Percentiles rank a stretch among this genome's conserved stretches.
Conservation (phyloP, 2,888 invertebrate genomes). For the Uropetala carovei region DNA sequence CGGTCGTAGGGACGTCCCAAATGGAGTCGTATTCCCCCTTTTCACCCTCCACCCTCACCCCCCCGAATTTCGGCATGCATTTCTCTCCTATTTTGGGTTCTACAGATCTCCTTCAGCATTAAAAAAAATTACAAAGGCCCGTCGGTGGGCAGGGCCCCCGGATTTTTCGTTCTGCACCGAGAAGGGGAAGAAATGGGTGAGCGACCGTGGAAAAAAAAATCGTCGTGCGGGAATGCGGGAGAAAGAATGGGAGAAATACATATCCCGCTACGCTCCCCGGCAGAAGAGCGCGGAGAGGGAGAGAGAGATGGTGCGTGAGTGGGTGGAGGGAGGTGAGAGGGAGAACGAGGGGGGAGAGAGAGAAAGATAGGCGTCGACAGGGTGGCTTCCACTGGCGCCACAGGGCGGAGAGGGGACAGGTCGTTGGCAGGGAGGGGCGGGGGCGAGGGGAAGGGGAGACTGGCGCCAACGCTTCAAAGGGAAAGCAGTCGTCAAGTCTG, state of each 20-base stretch:
- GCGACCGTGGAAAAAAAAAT: neutral
- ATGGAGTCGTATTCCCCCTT: too few relatives aligned
- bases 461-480: conserved; percentile 62
- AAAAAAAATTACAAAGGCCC: too few relatives aligned
- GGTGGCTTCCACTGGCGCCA: conserved; percentile 56
- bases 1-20: too few relatives aligned
- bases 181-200: too few relatives aligned
- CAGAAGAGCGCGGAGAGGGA: neutral
- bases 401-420: neutral
- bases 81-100: too few relatives aligned
- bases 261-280: neutral
- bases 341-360: neutral
- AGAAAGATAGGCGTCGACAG: conserved; percentile 57
- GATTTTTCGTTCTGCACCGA: too few relatives aligned
- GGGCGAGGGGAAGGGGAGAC: neutral
- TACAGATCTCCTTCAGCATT: too few relatives aligned
- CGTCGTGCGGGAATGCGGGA: neutral
- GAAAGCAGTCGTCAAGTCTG: conserved; percentile 58
- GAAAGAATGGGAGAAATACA: neutral
- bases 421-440: neutral
- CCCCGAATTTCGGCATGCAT: too few relatives aligned
- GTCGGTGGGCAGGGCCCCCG: too few relatives aligned
- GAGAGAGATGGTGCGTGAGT: neutral
- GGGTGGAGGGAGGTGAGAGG: neutral
- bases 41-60: too few relatives aligned